These are phyloP conservation scores for Calonectris borealis DNA, from an alignment of 2,113 vertebrate species.

Conservation along the genomic window DNA sequence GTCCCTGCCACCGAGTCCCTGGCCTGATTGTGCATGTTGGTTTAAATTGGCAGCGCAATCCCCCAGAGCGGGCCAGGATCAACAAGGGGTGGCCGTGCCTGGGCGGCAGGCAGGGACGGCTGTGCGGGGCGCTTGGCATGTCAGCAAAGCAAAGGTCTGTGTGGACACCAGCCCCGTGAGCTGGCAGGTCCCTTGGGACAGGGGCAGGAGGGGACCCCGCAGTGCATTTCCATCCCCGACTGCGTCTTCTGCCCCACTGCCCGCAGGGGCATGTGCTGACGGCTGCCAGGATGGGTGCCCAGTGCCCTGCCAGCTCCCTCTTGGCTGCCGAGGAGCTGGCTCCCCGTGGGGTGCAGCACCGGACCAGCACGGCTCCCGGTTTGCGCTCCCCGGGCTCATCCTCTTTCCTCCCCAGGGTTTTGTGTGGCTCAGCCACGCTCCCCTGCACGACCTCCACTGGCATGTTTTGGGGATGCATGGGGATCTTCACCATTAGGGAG, in stretches of 20 bases:
- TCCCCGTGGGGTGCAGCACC: background rate
- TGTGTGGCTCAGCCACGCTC: background rate
- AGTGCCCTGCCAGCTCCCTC: background rate
- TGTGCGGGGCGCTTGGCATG: background rate
- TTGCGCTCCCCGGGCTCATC: background rate
- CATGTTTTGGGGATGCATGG: background rate
- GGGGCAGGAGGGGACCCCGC: accelerated
- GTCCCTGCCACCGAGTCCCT: background rate
- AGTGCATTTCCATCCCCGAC: background rate
- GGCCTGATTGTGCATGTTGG: accelerated
- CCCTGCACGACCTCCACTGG: background rate
- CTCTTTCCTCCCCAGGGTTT: background rate
- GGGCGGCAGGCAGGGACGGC: too few relatives aligned
- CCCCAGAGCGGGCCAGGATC: background rate
- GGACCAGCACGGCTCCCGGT: accelerated
- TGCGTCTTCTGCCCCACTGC: accelerated
- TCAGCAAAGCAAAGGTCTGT: background rate
- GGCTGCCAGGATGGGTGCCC: background rate
- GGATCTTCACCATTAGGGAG: background rate
- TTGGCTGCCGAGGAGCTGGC: background rate
- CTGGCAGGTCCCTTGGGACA: background rate
- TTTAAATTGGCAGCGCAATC: background rate
- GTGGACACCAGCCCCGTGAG: background rate
- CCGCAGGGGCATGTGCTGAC: background rate
- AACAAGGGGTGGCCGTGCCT: background rate